Conservation (phyloP, 2,888 invertebrate genomes). For the Melanotus villosus region DNA sequence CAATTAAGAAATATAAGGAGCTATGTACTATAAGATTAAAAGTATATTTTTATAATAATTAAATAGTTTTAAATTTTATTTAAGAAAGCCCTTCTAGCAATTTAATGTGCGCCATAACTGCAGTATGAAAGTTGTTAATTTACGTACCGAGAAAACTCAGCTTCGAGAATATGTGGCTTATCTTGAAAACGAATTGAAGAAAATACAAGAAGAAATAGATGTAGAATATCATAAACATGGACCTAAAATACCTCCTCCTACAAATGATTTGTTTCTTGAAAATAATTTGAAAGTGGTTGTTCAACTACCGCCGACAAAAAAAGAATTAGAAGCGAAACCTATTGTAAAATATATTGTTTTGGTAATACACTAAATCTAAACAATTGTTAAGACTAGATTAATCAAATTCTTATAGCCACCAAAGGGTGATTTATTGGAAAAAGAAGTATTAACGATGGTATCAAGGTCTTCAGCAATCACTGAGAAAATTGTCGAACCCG, state of each 20-base stretch:
- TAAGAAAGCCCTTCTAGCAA: constrained; percentile 61
- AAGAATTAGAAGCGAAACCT: too few species aligned
- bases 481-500: too few species aligned
- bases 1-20: constrained; percentile 74
- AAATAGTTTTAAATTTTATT: too few species aligned
- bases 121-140: constrained; percentile 67
- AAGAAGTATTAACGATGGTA: constrained; percentile 53
- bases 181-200: constrained; percentile 64
- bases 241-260: constrained; percentile 69
- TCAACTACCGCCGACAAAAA: too few species aligned
- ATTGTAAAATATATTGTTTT: too few species aligned
- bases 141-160: constrained; percentile 67
- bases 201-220: constrained; percentile 75
- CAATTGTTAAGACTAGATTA: too few species aligned
- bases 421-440: constrained; percentile 48
- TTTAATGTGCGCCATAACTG: constrained; percentile 69
- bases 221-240: constrained; percentile 66
- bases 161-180: constrained; percentile 64
- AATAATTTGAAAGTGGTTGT: constrained; percentile 64
- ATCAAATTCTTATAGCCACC: too few species aligned
- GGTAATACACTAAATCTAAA: too few species aligned
- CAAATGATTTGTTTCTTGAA: constrained; percentile 74
- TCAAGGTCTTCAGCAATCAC: background rate
- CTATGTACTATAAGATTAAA: constrained; percentile 68
- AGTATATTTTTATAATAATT: constrained; percentile 45